Conservation (phyloP, 1,140 invertebrate genomes). For the Nymphalis io region DNA sequence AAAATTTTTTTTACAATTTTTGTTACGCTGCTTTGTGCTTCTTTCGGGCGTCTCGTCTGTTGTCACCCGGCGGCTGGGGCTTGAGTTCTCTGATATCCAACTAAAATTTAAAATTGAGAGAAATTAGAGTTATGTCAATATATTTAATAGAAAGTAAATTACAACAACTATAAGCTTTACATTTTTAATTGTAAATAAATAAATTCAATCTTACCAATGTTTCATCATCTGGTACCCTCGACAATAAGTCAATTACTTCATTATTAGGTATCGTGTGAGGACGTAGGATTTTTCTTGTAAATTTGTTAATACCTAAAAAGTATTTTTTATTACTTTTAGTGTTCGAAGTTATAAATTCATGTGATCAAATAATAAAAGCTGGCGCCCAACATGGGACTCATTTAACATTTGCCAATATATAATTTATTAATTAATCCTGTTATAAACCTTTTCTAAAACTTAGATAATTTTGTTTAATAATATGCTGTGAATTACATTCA, state of each 20-base stretch:
- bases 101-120: constrained; percentile 52
- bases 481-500: not conserved
- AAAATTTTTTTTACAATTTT: no score
- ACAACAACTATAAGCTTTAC: no score
- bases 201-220: constrained; percentile 86
- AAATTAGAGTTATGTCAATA: not conserved
- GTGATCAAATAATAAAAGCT: not conserved
- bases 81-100: constrained; percentile 82
- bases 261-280: constrained; percentile 98
- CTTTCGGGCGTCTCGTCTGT: constrained; percentile 80
- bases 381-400: no score
- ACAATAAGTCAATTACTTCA: constrained; percentile 97
- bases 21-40: constrained; percentile 82
- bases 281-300: constrained; percentile 94
- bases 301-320: constrained; percentile 91
- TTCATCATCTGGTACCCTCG: constrained; percentile 97
- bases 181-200: no score
- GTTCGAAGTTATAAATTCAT: not conserved
- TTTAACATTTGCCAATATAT: no score
- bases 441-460: constrained; percentile 6
- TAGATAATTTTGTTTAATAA: not conserved
- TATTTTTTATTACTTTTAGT: constrained; percentile 3
- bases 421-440: not conserved
- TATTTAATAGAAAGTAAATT: not conserved
- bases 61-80: constrained; percentile 75